Base-by-base conservation (phyloP, 2,113 vertebrate species). In the Smithornis capensis region DNA sequence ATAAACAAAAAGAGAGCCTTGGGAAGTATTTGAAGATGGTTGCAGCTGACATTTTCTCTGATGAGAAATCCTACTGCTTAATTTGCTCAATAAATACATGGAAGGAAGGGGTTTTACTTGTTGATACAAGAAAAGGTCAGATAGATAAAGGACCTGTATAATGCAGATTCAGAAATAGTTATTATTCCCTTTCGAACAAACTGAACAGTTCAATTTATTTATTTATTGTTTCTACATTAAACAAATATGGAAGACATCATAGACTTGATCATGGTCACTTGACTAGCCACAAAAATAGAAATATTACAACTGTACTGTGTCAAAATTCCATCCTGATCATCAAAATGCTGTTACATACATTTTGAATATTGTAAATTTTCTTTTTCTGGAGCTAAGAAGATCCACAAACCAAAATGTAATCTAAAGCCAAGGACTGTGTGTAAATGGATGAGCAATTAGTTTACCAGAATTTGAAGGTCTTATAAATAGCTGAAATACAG, bases 81-180 rank as follows among this genome's bases (percentile, higher is more conserved):
- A 4, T 76, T 92, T 84, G 25, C 15, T 87, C 63, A 68, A 38
- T 49, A 92, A 95, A 94, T 76, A 77, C 38, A 52, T 0, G 15
- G 63, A 92, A 95, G 83, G 87, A 94, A 93, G 62, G 42, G 38
- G 38, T 83, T 92, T 94, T 94, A n/a, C 62, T 45, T 45, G 19
- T 64, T 1, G 0, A 33, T 71, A 12, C 31, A 91, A 89, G 68
- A 8, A 81, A 83, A 78, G 67, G 56, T 50, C 27, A 71, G 89
- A 79, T 76, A 86, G 77, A 62, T 47, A 24, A 88, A 88, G 57
- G 45, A 80, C 64, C 10, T 83, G 5, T 75, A 8, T 44, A 59
- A 81, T 42, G 40, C 19, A 78, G 33, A 22, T 68, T 94, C 42
- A 77, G 64, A 89, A 83, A 86, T 17, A 29, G 19, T 17, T 52